Evolutionary conservation across 2,888 invertebrate genomes (phyloP).

Genomic region (Dione vanillae): DNA sequence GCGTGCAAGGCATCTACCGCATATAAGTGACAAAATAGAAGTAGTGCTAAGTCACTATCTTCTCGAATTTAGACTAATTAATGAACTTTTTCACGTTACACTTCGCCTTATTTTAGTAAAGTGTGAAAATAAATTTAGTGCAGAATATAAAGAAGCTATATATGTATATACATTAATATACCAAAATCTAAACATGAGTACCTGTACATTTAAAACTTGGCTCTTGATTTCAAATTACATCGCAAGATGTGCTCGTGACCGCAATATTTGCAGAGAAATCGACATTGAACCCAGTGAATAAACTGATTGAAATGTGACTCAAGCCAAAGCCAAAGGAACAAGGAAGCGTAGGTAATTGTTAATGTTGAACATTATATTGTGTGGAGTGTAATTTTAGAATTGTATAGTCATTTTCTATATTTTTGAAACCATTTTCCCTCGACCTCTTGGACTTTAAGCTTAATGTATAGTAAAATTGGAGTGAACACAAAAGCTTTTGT

Average conservation of each 20-base stretch:
- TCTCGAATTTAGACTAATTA: too few relatives aligned
- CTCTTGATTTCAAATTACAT: conserved; percentile 13
- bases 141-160: too few relatives aligned
- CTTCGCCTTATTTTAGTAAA: too few relatives aligned
- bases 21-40: too few relatives aligned
- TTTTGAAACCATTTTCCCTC: background rate
- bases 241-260: conserved; percentile 35
- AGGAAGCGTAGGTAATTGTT: conserved; percentile 13
- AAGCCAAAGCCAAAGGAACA: conserved; percentile 16
- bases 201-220: background rate
- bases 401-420: conserved; percentile 6
- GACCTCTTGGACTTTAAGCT: background rate
- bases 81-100: too few relatives aligned
- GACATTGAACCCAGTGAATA: conserved; percentile 25
- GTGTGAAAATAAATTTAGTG: too few relatives aligned
- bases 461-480: background rate
- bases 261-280: conserved; percentile 48
- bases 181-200: background rate
- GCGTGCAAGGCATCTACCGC: too few relatives aligned
- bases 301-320: conserved; percentile 23
- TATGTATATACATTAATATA: too few relatives aligned
- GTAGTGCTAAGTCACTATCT: too few relatives aligned
- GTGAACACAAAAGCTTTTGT: conserved; percentile 1
- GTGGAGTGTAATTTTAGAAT: conserved; percentile 4
- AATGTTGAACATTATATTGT: conserved; percentile 8